A percentile compares a stretch with the other conserved stretches of the same genome.
Evolutionary conservation across 2,113 vertebrate genomes (phyloP).

Genomic region (Jaculus jaculus): DNA sequence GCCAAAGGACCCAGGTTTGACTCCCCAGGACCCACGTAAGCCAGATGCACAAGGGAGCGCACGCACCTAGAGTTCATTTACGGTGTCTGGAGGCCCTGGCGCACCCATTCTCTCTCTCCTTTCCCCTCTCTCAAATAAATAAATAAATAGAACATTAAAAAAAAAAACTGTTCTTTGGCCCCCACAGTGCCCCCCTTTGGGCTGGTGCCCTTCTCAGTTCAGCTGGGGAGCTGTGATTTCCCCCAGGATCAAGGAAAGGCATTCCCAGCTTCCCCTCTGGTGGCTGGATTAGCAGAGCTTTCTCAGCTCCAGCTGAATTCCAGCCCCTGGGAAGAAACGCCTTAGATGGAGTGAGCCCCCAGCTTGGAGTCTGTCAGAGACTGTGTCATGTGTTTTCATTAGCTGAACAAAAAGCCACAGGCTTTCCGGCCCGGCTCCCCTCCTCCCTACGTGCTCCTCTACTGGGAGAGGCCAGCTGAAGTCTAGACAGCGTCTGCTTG

Average conservation of each 20-base stretch:
- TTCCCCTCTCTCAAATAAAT: too few species aligned
- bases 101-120: too few species aligned
- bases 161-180: not conserved
- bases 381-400: slow-evolving; percentile 69
- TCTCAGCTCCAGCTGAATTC: slow-evolving; percentile 40
- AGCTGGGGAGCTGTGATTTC: slow-evolving; percentile 13
- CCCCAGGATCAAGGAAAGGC: not conserved
- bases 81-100: too few species aligned
- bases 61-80: too few species aligned
- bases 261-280: not conserved
- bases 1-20: not conserved
- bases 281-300: slow-evolving; percentile 32
- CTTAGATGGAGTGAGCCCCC: slow-evolving; percentile 40
- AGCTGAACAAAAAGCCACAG: slow-evolving; percentile 60
- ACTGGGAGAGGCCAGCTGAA: slow-evolving; percentile 66
- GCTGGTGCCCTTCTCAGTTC: not conserved
- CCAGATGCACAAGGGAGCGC: too few species aligned
- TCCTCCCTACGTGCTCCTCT: not conserved
- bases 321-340: slow-evolving; percentile 52
- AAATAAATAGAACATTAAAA: too few species aligned
- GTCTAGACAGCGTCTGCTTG: slow-evolving; percentile 81
- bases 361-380: slow-evolving; percentile 53
- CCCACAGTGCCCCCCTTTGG: not conserved
- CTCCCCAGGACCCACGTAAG: not conserved
- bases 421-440: slow-evolving; percentile 44